Conservation (phyloP, 2,113 vertebrate species). For the Eleginops maclovinus region DNA sequence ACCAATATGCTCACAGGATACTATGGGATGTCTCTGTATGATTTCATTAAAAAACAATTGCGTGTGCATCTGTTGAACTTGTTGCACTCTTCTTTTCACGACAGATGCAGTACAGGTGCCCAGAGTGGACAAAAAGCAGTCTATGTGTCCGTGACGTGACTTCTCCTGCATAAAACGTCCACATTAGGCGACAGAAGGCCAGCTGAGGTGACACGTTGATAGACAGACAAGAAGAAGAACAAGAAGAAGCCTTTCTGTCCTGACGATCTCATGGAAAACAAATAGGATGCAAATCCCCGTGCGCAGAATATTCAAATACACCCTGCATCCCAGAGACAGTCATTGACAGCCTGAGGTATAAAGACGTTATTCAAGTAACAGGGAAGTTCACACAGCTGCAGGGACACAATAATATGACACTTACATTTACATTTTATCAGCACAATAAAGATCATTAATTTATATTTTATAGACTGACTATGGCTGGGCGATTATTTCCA, state of each 20-base stretch:
- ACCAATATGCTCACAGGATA: too few species aligned
- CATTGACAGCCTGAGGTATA: too few species aligned
- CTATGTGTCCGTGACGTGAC: too few species aligned
- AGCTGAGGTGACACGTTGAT: slow-evolving; percentile 15
- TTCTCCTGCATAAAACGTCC: not conserved
- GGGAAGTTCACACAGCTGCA: not conserved
- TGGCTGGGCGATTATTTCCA: too few species aligned
- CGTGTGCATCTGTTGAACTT: too few species aligned
- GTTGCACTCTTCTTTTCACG: too few species aligned
- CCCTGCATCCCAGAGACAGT: not conserved
- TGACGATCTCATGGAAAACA: slow-evolving; percentile 59
- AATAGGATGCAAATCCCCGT: slow-evolving; percentile 72
- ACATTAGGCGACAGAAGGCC: slow-evolving; percentile 21
- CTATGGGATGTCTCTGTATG: too few species aligned
- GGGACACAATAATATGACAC: not conserved
- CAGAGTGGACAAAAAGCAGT: too few species aligned
- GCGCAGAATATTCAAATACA: slow-evolving; percentile 65
- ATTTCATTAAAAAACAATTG: too few species aligned
- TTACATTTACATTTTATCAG: not conserved
- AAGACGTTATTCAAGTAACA: too few species aligned
- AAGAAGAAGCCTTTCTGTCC: not conserved
- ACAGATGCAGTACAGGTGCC: too few species aligned
- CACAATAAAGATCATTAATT: not conserved
- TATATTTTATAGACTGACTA: not conserved
- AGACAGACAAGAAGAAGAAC: slow-evolving; percentile 1